These are phyloP conservation scores for Crypturellus tataupa DNA, from an alignment of 2,797 vertebrate genomes.

Conservation along the genomic window DNA sequence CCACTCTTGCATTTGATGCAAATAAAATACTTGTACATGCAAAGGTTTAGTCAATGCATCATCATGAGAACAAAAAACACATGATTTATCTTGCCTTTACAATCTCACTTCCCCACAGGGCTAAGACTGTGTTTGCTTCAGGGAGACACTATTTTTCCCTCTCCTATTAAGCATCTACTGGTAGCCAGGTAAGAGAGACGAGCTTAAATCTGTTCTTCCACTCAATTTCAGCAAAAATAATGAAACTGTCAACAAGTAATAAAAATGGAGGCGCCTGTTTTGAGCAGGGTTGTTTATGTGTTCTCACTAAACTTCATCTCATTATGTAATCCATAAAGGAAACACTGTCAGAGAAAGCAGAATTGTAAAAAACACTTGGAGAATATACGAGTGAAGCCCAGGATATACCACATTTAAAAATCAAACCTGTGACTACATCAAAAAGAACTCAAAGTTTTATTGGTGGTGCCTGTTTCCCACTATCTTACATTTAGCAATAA, in stretches of 20 bases:
- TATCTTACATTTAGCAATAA: neutral
- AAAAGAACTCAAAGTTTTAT: neutral
- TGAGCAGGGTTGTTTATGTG: neutral
- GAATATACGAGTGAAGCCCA: neutral
- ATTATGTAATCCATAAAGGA: neutral
- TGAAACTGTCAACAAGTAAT: constrained; percentile 9
- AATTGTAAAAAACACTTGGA: neutral
- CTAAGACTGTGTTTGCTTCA: neutral
- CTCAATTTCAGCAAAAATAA: constrained; percentile 23
- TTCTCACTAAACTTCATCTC: neutral
- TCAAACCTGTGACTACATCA: neutral
- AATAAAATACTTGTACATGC: neutral
- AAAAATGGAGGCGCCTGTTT: neutral
- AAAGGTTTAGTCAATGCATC: neutral
- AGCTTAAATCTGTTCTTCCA: neutral
- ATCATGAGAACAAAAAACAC: neutral
- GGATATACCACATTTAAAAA: neutral
- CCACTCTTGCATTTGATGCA: neutral
- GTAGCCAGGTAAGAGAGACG: neutral
- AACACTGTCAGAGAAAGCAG: neutral
- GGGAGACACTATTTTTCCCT: neutral
- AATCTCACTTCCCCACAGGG: neutral
- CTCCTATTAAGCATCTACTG: constrained; percentile 6
- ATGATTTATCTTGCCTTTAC: constrained; percentile 7
- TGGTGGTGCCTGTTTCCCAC: neutral